These are phyloP conservation scores for Astreopora myriophthalma DNA, from an alignment of 64 coral and sea anemone genomes.

Conservation along the genomic window DNA sequence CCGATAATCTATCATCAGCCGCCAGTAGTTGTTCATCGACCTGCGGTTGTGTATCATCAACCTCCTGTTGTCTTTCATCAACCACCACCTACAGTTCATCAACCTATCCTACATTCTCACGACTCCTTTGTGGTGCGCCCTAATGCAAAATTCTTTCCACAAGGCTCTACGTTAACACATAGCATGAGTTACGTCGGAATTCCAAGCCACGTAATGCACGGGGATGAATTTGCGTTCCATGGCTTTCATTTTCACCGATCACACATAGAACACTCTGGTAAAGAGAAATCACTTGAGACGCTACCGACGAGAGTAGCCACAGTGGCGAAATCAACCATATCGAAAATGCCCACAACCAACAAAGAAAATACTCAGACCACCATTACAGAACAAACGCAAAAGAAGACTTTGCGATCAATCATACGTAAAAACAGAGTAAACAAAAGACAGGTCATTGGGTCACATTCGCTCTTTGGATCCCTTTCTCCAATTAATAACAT, in stretches of 20 bases:
- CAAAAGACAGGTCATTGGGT: conserved; percentile 76
- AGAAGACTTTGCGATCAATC: conserved; percentile 70
- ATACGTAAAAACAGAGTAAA: conserved; percentile 13
- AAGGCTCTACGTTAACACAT: conserved; percentile 81
- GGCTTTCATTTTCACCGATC: conserved; percentile 65
- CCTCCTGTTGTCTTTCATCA: conserved; percentile 95
- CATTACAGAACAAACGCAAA: conserved; percentile 65
- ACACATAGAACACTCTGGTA: conserved; percentile 51
- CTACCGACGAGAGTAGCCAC: not conserved
- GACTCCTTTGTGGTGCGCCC: conserved; percentile 90
- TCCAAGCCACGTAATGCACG: conserved; percentile 71
- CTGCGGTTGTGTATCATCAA: conserved; percentile 98
- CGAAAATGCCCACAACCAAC: conserved; percentile 56
- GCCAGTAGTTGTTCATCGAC: conserved; percentile 95
- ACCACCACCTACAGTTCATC: conserved; percentile 90
- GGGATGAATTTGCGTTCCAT: conserved; percentile 5
- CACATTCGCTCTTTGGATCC: conserved; percentile 76
- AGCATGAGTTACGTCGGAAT: conserved; percentile 76
- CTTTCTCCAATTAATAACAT: conserved; percentile 73
- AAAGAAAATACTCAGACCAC: conserved; percentile 71
- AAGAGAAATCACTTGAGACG: not conserved
- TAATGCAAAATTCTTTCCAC: conserved; percentile 62
- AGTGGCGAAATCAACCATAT: conserved; percentile 72
- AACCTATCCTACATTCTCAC: conserved; percentile 90
- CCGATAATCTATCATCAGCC: conserved; percentile 98